Conservation (phyloP, 2,113 vertebrate species). For the Struthidea cinerea region DNA sequence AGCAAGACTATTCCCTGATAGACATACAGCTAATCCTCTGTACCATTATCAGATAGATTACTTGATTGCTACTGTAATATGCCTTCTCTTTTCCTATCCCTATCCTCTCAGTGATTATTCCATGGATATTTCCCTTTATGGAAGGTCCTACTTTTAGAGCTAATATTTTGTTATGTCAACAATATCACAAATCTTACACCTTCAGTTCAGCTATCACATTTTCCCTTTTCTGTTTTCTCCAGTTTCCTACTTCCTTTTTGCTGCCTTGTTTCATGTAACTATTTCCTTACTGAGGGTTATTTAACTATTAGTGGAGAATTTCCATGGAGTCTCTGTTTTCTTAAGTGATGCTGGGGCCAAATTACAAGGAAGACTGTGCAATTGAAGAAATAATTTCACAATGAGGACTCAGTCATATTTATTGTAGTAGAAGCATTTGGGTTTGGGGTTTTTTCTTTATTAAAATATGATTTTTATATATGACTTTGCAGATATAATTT, state of each 20-base stretch:
- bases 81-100: neutral
- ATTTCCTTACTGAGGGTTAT: neutral
- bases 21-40: neutral
- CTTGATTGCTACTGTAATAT: neutral
- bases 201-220: neutral
- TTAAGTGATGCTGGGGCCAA: neutral
- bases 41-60: neutral
- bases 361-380: neutral
- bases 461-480: neutral
- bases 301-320: neutral
- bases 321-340: neutral
- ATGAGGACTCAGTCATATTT: neutral
- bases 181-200: neutral
- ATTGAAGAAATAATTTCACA: neutral
- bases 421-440: neutral
- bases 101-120: neutral
- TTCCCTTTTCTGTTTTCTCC: neutral
- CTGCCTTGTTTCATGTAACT: neutral
- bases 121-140: neutral
- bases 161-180: neutral
- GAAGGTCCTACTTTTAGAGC: neutral
- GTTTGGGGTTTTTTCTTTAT: fast-evolving
- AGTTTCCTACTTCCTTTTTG: neutral
- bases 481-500: neutral
- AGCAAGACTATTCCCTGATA: neutral